Base-by-base conservation (phyloP, 2,888 invertebrate species). In the Xylocampa areola region DNA sequence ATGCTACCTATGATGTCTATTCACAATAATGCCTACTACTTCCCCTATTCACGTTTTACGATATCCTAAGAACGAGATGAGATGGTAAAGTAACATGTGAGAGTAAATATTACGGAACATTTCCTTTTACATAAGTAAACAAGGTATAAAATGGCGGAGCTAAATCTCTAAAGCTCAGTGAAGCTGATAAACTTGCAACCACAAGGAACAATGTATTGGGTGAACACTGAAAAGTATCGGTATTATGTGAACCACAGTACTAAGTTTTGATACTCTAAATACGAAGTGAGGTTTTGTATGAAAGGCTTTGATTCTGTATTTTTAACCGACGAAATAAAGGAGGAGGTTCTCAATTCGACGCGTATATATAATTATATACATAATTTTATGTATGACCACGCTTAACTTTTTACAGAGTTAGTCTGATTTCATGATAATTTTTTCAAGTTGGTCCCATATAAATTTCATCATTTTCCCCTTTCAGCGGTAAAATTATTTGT, bases 121-220 rank as follows among this genome's bases (percentile, higher is more conserved):
- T 63, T 35, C 25, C 8, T 16, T 35, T 30, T 49, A 23, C 21
- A 17, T 4, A n/a, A 51, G 35, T 29, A n/a, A 49, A 52, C 32
- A 21, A 16, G 29, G 11, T 33, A 40, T 43, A 47, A 59, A 54
- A 21, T 10, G 55, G 37, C 49, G 30, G 37, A 44, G 13, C 17
- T 45, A 40, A 57, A 52, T 36, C 36, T 36, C 32, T 49, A 52
- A 50, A 48, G 39, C 52, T 44, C 36, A 29, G 13, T 25, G 7
- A 36, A 19, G 41, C 40, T 45, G 30, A 55, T 62, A 53, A 60
- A 61, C 17, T 55, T 61, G 23, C 27, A 52, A 47, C 29, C 43
- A 14, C 19, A n/a, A 13, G 17, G 40, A 30, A 60, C 44, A 69
- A 55, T 25, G 29, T 63, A 30, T 10, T 36, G 17, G 11, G 10